Evolutionary conservation across 1,140 invertebrate species (phyloP), one percentile per base, ranked within the genome.

Genomic region (Meloidogyne chitwoodi): DNA sequence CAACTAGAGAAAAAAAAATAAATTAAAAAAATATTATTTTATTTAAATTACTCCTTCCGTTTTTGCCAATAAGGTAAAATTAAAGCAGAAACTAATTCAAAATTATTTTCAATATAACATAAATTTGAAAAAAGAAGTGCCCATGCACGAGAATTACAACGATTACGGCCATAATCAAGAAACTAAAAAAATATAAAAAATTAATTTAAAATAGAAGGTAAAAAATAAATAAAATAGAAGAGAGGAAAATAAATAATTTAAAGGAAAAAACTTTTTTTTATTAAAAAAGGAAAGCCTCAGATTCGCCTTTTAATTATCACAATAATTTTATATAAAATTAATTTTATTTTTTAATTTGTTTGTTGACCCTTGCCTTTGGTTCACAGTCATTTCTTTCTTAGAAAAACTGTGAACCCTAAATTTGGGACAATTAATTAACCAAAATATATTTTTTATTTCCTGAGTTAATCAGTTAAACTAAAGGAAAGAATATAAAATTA

Each of bases 51-150:
- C 70, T 63, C 38, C 63, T 64, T 73, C 14, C 70, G 38, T 31
- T 73, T 73, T 1, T 24, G 3, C 70, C 70, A 73, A 38, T 56
- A 24, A 24, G 70, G 70, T 24, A 26, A 24, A 24, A 73, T 22
- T 3, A 73, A 64, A 24, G 70, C 70, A 61, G 14, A 26, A 29
- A 73, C 24, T 64, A 73, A 61, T 64, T 73, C 22, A 12, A 31
- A 29, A 31, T 73, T 73, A 22, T 31, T 34, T n/a, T 61, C n/a
- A 31, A 73, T 63, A 64, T 73, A 73, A 64, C 70, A 73, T 31
- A 73, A 62, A 73, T 73, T 73, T 2, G 70, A 27, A 31, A 31
- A 64, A 19, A 73, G 34, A 27, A 73, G 56, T 26, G 44, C 70
- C 70, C 70, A 73, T 5, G 70, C 70, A 63, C 70, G 56, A 1